phyloP scores from a whole-genome alignment of 2,113 vertebrate genomes.

The Maccullochella peelii region DNA sequence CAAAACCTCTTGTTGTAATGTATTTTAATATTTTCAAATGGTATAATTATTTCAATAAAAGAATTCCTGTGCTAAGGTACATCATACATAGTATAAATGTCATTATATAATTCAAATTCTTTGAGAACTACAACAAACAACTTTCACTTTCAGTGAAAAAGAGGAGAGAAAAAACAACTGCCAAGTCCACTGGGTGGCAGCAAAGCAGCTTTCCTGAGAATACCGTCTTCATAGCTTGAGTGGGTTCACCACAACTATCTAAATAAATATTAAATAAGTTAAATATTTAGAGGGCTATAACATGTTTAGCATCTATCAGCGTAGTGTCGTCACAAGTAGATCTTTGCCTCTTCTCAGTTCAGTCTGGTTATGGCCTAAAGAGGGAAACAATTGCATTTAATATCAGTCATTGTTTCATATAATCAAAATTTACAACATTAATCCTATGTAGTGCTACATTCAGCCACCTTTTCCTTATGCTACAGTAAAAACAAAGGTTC shows the following conservation, averaged over 20 bases:
- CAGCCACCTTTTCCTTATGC: neutral
- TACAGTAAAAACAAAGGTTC: neutral
- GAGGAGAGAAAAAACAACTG: neutral
- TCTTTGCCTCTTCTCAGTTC: conserved; percentile 21
- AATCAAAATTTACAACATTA: neutral
- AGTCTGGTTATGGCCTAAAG: conserved; percentile 45
- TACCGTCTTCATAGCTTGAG: conserved; percentile 32
- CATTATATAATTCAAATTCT: conserved; percentile 46
- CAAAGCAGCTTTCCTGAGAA: conserved; percentile 62
- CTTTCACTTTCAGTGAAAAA: conserved; percentile 52
- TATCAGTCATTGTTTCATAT: neutral
- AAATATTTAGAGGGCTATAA: conserved; percentile 62
- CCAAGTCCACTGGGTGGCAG: conserved; percentile 67
- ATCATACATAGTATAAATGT: conserved; percentile 66
- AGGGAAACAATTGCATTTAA: neutral
- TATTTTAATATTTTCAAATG: conserved; percentile 47
- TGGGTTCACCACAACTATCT: conserved; percentile 17
- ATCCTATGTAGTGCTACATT: neutral
- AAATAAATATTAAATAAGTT: conserved; percentile 81
- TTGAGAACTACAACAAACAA: conserved; percentile 64
- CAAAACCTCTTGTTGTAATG: neutral
- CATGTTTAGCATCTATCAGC: conserved; percentile 30
- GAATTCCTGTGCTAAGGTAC: neutral
- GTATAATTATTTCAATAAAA: conserved; percentile 19
- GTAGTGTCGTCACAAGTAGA: conserved; percentile 75